A percentile compares a stretch with the other conserved stretches of the same genome.
phyloP scores from a whole-genome alignment of 2,888 invertebrate genomes.

The Acanthosepion lycidas region DNA sequence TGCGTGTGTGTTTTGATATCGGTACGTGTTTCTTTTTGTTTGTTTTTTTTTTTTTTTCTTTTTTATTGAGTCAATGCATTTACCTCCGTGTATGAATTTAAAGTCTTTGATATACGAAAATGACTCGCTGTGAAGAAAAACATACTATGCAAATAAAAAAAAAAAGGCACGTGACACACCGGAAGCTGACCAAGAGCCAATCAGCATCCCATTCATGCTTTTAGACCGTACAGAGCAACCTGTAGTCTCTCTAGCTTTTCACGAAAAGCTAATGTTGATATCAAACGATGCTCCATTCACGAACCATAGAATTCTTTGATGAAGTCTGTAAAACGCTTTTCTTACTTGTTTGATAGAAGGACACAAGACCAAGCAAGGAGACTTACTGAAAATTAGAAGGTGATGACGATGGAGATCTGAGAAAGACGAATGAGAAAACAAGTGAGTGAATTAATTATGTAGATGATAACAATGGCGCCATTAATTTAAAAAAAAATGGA shows the following conservation, averaged over 20 bases:
- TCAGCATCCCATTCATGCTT: not conserved
- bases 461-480: not conserved
- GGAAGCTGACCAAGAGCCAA: constrained; percentile 12
- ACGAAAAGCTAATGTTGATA: not conserved
- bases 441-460: not conserved
- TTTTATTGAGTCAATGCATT: not conserved
- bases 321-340: not conserved
- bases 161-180: not conserved
- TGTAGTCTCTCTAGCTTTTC: not conserved
- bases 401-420: fast-evolving
- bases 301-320: not conserved
- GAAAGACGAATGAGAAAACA: not conserved
- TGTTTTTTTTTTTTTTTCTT: too few relatives aligned
- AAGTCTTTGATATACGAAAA: not conserved
- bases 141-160: not conserved
- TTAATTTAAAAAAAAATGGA: not conserved
- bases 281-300: too few relatives aligned
- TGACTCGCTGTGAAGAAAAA: not conserved
- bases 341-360: not conserved
- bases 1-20: too few relatives aligned
- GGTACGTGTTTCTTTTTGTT: too few relatives aligned
- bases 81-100: not conserved
- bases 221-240: not conserved
- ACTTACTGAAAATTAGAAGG: too few relatives aligned
- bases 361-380: not conserved